These are phyloP conservation scores for Nasua narica DNA, from an alignment of 2,797 vertebrate genomes.

Conservation along the genomic window DNA sequence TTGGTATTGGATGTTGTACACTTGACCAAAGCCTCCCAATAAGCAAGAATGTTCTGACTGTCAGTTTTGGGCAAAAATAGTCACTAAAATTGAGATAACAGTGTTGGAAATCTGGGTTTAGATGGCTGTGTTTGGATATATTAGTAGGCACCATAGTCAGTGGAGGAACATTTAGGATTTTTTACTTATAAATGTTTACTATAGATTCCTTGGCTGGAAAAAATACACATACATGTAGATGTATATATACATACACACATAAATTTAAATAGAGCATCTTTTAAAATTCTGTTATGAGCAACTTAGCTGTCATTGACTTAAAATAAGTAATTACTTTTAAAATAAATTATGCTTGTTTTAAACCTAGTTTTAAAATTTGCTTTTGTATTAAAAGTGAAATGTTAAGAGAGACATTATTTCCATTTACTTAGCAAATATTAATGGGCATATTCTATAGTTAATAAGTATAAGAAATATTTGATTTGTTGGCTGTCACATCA, in stretches of 20 bases:
- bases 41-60: background rate
- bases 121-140: background rate
- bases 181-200: constrained; percentile 4
- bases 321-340: background rate
- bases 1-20: background rate
- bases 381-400: background rate
- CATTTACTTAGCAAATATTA: background rate
- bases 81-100: background rate
- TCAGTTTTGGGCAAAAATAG: constrained; percentile 9
- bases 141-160: background rate
- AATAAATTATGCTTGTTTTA: background rate
- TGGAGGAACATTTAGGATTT: background rate
- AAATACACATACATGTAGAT: background rate
- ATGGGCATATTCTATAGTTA: background rate
- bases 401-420: background rate
- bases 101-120: constrained; percentile 9
- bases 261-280: background rate
- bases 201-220: constrained; percentile 19
- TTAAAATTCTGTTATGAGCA: constrained; percentile 6
- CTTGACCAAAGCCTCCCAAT: background rate
- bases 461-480: background rate
- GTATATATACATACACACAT: background rate
- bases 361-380: background rate
- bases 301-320: background rate
- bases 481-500: background rate